Percentiles rank a stretch among this genome's conserved stretches.
These are phyloP conservation scores for Pseudoips prasinana DNA, from an alignment of 2,888 invertebrate genomes.

Conservation along the genomic window DNA sequence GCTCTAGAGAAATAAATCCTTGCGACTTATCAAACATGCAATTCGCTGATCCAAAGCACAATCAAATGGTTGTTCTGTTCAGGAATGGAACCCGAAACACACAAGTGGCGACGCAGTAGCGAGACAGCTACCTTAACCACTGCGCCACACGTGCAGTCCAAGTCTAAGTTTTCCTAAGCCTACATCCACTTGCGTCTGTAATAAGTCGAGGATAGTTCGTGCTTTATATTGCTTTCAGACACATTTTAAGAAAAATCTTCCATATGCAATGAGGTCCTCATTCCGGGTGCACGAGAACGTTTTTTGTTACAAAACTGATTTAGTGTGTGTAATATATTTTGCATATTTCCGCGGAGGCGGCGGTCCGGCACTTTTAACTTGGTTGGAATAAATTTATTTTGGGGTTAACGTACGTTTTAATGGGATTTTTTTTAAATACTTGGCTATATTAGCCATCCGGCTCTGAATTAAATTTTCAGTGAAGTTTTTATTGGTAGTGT, in stretches of 20 bases:
- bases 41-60: too few relatives aligned
- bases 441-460: slow-evolving; percentile 22
- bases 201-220: slow-evolving; percentile 25
- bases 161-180: too few relatives aligned
- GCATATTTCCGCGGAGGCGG: slow-evolving; percentile 33
- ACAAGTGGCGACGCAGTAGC: too few relatives aligned
- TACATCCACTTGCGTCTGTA: slow-evolving; percentile 3
- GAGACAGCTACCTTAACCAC: too few relatives aligned
- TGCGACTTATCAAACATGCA: too few relatives aligned
- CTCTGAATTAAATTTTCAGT: slow-evolving; percentile 8
- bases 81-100: too few relatives aligned
- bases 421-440: slow-evolving; percentile 40
- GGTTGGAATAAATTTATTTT: slow-evolving; percentile 55
- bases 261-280: slow-evolving; percentile 39
- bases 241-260: slow-evolving; percentile 33
- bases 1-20: too few relatives aligned
- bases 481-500: slow-evolving; percentile 25
- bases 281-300: slow-evolving; percentile 25
- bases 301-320: slow-evolving; percentile 43
- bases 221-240: slow-evolving; percentile 16
- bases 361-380: slow-evolving; percentile 50
- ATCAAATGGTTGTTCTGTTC: too few relatives aligned
- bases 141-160: too few relatives aligned
- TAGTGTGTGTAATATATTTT: slow-evolving; percentile 53
- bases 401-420: slow-evolving; percentile 53